These are phyloP conservation scores for Muntiacus reevesi DNA, from an alignment of 2,113 vertebrate species.

Conservation along the genomic window DNA sequence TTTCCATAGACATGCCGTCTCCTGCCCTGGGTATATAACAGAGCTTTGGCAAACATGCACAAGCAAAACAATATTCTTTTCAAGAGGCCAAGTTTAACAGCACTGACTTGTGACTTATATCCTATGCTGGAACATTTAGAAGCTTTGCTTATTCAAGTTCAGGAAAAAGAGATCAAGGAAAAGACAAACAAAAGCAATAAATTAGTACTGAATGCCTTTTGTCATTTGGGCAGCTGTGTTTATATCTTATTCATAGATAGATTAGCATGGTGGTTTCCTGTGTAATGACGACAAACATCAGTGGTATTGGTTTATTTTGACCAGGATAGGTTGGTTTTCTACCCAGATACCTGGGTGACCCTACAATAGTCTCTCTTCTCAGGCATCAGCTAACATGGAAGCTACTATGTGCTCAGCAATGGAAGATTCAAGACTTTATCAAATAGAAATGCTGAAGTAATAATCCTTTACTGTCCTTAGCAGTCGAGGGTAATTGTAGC, in stretches of 20 bases:
- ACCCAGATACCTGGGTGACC: neutral
- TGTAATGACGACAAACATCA: conserved; percentile 79
- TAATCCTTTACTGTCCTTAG: neutral
- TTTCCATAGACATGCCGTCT: neutral
- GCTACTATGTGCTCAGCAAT: neutral
- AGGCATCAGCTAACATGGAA: neutral
- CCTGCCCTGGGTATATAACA: neutral
- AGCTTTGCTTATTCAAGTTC: conserved; percentile 56
- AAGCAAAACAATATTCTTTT: conserved; percentile 33
- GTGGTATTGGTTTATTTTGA: conserved; percentile 66
- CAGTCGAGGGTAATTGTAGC: neutral
- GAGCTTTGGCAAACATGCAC: conserved; percentile 22
- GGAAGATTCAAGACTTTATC: neutral
- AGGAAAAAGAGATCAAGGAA: conserved; percentile 66
- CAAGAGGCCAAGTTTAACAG: conserved; percentile 35
- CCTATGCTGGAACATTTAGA: conserved; percentile 47
- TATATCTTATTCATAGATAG: conserved; percentile 72
- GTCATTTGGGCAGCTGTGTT: conserved; percentile 83
- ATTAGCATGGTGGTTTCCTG: conserved; percentile 67
- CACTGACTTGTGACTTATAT: conserved; percentile 39
- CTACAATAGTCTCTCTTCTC: neutral
- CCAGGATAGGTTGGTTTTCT: conserved; percentile 27
- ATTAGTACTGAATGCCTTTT: conserved; percentile 66
- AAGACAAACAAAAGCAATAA: conserved; percentile 69
- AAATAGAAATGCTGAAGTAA: neutral